These are phyloP conservation scores for Myotis myotis DNA, from an alignment of 2,797 vertebrate species.

Conservation along the genomic window DNA sequence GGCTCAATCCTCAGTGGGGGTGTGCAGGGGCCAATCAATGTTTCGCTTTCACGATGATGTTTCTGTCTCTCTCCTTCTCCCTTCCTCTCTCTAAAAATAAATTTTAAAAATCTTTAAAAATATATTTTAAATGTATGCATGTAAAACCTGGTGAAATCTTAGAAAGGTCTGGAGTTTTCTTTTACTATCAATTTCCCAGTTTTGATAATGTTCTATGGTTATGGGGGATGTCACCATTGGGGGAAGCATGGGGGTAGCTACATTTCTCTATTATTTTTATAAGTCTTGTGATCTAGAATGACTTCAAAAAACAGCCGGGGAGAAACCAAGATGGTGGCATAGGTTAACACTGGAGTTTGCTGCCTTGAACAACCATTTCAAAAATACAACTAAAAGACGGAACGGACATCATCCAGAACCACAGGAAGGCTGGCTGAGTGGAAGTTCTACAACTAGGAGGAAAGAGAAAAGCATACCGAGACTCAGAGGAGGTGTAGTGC, in stretches of 20 bases:
- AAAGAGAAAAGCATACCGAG: no score
- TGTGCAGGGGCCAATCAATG: neutral
- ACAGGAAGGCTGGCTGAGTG: no score
- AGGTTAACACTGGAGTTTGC: no score
- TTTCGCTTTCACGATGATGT: neutral
- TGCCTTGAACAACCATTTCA: no score
- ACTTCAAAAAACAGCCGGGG: neutral
- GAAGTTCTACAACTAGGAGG: no score
- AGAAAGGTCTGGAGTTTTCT: neutral
- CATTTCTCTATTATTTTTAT: neutral
- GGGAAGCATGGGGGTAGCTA: no score
- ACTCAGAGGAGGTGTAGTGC: no score
- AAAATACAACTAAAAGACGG: no score
- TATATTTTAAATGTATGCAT: no score
- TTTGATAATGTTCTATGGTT: neutral
- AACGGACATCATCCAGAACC: no score
- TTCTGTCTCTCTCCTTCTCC: neutral
- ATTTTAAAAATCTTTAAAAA: neutral
- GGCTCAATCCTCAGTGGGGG: neutral
- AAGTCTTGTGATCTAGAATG: neutral
- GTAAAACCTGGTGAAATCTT: neutral
- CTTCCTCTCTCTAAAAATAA: neutral
- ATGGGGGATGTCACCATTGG: fast-evolving
- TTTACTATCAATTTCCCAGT: no score
- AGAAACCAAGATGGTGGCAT: no score